Evolutionary conservation across 2,113 vertebrate species (phyloP).

Genomic region (Pogona vitticeps): DNA sequence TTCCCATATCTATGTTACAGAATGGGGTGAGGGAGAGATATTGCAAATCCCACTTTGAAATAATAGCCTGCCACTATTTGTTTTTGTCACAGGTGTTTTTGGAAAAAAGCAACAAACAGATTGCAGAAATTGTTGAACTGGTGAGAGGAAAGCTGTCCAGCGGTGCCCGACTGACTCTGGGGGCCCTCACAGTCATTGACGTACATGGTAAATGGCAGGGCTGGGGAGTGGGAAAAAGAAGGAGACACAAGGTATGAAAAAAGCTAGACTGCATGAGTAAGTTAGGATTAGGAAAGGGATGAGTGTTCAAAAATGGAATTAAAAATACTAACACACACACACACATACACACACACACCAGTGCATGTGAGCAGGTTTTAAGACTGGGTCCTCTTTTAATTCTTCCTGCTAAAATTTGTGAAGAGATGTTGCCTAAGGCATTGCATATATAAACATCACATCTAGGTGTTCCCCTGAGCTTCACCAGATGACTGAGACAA

Average conservation of each 20-base stretch:
- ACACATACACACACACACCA: not conserved
- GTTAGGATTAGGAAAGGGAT: not conserved
- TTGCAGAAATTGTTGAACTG: constrained; percentile 87
- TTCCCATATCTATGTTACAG: not conserved
- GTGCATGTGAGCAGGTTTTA: not conserved
- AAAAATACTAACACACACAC: not conserved
- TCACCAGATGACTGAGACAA: too few species aligned
- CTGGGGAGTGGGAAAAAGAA: not conserved
- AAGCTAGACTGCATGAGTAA: not conserved
- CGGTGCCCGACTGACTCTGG: constrained; percentile 88
- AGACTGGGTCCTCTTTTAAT: not conserved
- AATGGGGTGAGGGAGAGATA: not conserved
- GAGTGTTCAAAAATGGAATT: not conserved
- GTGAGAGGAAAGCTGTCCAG: constrained; percentile 88
- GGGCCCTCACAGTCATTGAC: constrained; percentile 90
- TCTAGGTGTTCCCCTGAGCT: too few species aligned
- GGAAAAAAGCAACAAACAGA: constrained; percentile 86
- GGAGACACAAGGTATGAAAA: not conserved
- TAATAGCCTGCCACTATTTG: not conserved
- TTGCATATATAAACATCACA: too few species aligned
- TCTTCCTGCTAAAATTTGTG: not conserved
- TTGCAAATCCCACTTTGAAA: not conserved
- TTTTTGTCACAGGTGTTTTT: constrained; percentile 80
- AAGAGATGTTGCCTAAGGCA: not conserved
- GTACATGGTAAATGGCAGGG: constrained; percentile 83